Conservation (phyloP, 2,888 invertebrate species). For the Coremacera marginata region DNA sequence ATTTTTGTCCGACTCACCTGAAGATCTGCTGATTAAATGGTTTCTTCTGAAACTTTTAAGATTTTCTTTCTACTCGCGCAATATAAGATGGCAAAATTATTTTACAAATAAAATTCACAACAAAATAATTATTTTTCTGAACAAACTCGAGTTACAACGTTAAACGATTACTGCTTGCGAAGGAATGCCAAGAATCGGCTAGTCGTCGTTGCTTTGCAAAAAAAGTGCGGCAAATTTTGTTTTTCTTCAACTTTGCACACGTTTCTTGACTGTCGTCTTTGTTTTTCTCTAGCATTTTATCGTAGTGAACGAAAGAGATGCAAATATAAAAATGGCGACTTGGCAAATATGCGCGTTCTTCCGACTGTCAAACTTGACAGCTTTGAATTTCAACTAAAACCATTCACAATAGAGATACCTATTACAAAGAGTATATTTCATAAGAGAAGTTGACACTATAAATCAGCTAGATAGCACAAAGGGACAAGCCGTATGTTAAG, state of each 20-base stretch:
- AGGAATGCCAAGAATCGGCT: conserved; percentile 41
- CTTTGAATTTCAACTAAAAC: not conserved
- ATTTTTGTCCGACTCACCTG: too few species aligned
- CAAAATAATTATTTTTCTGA: not conserved
- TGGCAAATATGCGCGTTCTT: conserved; percentile 11
- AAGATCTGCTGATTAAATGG: too few species aligned
- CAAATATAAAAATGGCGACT: conserved; percentile 19
- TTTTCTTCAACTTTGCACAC: not conserved
- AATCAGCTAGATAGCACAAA: too few species aligned
- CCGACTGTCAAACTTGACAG: not conserved
- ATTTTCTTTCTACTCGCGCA: too few species aligned
- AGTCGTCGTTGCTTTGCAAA: conserved; percentile 34
- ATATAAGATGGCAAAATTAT: too few species aligned
- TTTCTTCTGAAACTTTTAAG: too few species aligned
- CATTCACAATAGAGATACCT: not conserved
- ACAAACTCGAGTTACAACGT: conserved; percentile 28
- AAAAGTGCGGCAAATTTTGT: conserved; percentile 45
- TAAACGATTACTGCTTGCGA: conserved; percentile 45
- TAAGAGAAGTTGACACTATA: too few species aligned
- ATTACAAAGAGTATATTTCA: too few species aligned
- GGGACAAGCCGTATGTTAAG: too few species aligned
- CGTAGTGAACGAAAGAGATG: not conserved
- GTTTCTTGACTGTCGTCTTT: not conserved
- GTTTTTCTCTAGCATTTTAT: not conserved
- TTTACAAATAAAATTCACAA: not conserved